Conservation (phyloP, 1,140 invertebrate species). For the Rhynchophorus ferrugineus region DNA sequence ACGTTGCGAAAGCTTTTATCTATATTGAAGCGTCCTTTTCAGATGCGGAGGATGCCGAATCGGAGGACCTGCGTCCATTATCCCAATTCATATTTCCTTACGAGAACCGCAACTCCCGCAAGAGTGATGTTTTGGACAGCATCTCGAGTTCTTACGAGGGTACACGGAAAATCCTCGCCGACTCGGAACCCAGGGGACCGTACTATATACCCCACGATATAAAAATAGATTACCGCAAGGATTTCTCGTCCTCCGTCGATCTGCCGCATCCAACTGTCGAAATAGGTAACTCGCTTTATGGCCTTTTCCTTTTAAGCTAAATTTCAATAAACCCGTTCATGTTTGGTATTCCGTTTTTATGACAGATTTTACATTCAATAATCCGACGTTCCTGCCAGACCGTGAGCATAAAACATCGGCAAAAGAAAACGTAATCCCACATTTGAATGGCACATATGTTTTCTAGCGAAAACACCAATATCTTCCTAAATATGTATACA, state of each 20-base stretch:
- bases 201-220: slow-evolving; percentile 35
- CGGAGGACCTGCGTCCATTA: slow-evolving; percentile 20
- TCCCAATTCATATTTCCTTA: slow-evolving; percentile 27
- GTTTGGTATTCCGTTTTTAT: no score
- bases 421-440: no score
- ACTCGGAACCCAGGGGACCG: slow-evolving; percentile 37
- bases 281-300: slow-evolving; percentile 31
- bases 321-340: not conserved
- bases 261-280: slow-evolving; percentile 41
- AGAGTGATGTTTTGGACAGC: slow-evolving; percentile 43
- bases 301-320: slow-evolving; percentile 4
- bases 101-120: slow-evolving; percentile 29
- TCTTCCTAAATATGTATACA: no score
- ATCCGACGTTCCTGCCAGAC: no score
- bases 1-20: slow-evolving; percentile 15
- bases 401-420: no score
- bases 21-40: slow-evolving; percentile 9
- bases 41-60: slow-evolving; percentile 9
- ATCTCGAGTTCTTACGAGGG: slow-evolving; percentile 46
- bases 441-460: no score
- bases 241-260: slow-evolving; percentile 25
- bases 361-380: no score
- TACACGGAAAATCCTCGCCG: slow-evolving; percentile 42
- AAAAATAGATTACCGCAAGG: slow-evolving; percentile 26
- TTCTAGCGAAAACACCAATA: no score